Evolutionary conservation across 2,888 invertebrate species (phyloP), one percentile per base, ranked within the genome.

Genomic region (Xylocampa areola): DNA sequence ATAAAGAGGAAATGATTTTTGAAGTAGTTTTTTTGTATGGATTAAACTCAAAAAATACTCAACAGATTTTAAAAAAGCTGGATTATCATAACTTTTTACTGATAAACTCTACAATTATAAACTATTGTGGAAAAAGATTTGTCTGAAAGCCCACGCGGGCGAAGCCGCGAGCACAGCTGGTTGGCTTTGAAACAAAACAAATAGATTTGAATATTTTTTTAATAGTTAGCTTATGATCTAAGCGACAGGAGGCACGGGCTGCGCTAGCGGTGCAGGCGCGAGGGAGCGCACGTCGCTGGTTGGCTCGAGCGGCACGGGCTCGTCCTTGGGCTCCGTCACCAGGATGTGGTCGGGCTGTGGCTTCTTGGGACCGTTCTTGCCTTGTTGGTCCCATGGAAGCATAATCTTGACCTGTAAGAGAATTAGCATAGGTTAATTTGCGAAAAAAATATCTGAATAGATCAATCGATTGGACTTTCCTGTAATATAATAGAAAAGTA

Each of bases 381-480:
- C 99, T 88, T 96, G 97, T 63, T 98, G 97, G 95, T 99, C 99
- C 96, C 98, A 99, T 33, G 99, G 99, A 93, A 99, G 96, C 99
- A 99, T 99, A 92, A 99, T 99, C 94, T 99, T 99, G 0, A 99
- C 97, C 95, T 97, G 96, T 73, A 48, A 11, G 25, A 52, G 17
- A 40, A n/a, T 8, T 8, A 6, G 8, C 14, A 29, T 16, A 4
- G 6, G 7, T 66, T 39, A 55, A 8, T 40, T 44, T n/a, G 2
- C 0, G 16, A 8, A n/a, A 0, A 11, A 37, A 6, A 30, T 23
- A 21, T n/a, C 29, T 5, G 8, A 23, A n/a, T 11, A 19, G 27
- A 16, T 1, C 4, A 25, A 1, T 23, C 5, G 14, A 14, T 21
- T 21, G 1, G 4, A 21, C 21, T 4, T 21, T 21, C 4, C 1